Evolutionary conservation across 2,113 vertebrate species (phyloP).

Genomic region (Onychostruthus taczanowskii): DNA sequence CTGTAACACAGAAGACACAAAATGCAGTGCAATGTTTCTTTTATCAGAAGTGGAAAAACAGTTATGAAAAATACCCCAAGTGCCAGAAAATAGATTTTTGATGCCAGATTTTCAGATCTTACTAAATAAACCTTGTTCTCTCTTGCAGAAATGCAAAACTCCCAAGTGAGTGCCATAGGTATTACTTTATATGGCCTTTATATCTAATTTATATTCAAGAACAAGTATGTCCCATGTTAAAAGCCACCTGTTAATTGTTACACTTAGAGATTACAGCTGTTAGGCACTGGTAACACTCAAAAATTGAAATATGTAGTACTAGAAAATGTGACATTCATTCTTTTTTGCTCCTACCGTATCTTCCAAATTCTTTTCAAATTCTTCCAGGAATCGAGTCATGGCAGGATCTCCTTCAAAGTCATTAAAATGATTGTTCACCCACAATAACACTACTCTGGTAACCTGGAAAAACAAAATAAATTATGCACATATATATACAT

Average conservation of each 20-base stretch:
- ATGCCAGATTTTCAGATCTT: neutral
- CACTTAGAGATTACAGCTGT: neutral
- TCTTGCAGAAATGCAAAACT: neutral
- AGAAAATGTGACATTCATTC: neutral
- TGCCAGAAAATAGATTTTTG: neutral
- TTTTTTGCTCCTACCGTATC: slow-evolving; percentile 76
- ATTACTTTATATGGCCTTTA: neutral
- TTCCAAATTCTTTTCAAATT: slow-evolving; percentile 93
- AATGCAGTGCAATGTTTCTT: neutral
- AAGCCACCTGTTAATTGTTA: neutral
- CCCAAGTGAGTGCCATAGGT: neutral
- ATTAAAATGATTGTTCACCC: slow-evolving; percentile 99
- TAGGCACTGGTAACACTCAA: neutral
- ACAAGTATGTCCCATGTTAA: neutral
- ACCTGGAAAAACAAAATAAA: slow-evolving; percentile 74
- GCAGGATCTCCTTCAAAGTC: slow-evolving; percentile 95
- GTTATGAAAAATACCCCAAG: neutral
- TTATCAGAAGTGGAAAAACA: neutral
- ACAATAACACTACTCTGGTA: slow-evolving; percentile 91
- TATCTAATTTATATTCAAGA: neutral
- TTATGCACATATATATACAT: neutral
- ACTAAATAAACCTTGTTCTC: neutral
- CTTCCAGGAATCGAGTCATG: slow-evolving; percentile 93
- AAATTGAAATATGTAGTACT: neutral
- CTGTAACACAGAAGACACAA: slow-evolving; percentile 67